Conservation (phyloP, 2,888 invertebrate species). For the Caenorhabditis drosophilae region DNA sequence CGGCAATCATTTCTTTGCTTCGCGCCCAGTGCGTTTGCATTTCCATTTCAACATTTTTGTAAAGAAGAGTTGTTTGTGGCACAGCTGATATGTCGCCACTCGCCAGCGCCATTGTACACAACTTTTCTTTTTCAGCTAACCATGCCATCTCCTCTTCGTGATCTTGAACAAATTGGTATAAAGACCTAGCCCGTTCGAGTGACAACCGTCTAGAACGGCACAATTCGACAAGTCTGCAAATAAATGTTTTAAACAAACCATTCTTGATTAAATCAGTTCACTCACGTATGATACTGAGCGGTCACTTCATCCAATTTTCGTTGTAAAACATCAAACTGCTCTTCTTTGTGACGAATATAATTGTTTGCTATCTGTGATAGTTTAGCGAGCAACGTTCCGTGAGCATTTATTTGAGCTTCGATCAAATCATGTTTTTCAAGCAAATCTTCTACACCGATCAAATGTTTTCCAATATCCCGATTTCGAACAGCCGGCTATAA, state of each 20-base stretch:
- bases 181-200: conserved; percentile 88
- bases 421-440: conserved; percentile 90
- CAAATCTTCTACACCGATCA: conserved; percentile 90
- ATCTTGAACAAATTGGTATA: conserved; percentile 91
- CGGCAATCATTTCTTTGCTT: conserved; percentile 70
- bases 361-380: conserved; percentile 51
- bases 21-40: conserved; percentile 76
- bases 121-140: conserved; percentile 87
- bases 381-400: conserved; percentile 59
- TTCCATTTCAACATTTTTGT: conserved; percentile 78
- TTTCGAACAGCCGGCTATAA: conserved; percentile 45
- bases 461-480: conserved; percentile 86
- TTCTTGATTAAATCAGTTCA: not conserved
- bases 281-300: conserved; percentile 77
- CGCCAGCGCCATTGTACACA: conserved; percentile 88
- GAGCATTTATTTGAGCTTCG: conserved; percentile 76
- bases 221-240: conserved; percentile 75
- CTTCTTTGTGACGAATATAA: conserved; percentile 68
- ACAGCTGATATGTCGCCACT: conserved; percentile 92
- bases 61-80: conserved; percentile 77
- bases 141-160: conserved; percentile 97
- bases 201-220: conserved; percentile 81
- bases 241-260: not conserved
- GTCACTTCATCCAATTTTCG: conserved; percentile 81
- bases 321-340: conserved; percentile 76